A percentile compares a stretch with the other conserved stretches of the same genome.
Conservation (phyloP, 1,140 invertebrate species). For the Neelides sp. region DNA sequence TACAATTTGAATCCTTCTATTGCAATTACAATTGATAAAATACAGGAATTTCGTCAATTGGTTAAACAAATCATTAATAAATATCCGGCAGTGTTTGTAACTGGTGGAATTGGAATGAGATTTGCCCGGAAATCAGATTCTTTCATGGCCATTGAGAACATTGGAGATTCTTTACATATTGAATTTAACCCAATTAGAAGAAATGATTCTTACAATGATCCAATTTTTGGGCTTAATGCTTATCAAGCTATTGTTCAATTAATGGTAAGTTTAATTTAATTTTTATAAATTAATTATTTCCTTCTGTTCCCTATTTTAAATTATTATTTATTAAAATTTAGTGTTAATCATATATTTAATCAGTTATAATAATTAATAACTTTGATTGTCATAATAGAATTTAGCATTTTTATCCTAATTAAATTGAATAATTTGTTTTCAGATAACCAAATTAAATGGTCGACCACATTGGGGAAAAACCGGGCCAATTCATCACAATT, state of each 20-base stretch:
- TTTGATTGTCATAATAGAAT: too few species aligned
- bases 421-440: too few species aligned
- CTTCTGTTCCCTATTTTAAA: too few species aligned
- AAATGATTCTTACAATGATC: not conserved
- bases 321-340: too few species aligned
- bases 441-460: not conserved
- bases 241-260: not conserved
- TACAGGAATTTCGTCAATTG: not conserved
- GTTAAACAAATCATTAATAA: not conserved
- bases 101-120: not conserved
- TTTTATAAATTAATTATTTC: too few species aligned
- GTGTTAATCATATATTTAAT: not conserved
- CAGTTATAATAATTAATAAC: too few species aligned
- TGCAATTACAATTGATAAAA: not conserved
- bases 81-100: not conserved
- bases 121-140: not conserved
- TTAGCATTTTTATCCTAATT: too few species aligned
- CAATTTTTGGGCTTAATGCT: not conserved
- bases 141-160: not conserved
- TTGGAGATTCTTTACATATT: not conserved
- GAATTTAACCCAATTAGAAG: not conserved
- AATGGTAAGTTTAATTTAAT: too few species aligned
- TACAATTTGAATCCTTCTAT: not conserved
- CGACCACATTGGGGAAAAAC: slow-evolving; percentile 5
- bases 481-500: not conserved